Evolutionary conservation across 1,140 invertebrate species (phyloP), one percentile per base, ranked within the genome.

Genomic region (Atta texana): DNA sequence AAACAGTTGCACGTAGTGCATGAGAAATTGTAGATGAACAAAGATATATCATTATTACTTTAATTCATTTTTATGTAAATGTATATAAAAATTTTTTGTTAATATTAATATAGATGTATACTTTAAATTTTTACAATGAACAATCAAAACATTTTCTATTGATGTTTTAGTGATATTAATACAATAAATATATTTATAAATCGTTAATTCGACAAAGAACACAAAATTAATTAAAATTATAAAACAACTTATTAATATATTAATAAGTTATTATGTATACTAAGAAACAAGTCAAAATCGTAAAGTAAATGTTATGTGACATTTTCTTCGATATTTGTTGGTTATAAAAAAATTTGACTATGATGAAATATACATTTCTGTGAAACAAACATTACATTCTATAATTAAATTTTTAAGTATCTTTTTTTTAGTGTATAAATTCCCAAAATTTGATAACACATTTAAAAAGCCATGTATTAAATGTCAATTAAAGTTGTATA

Each of bases 11-110:
- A 44, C 39, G 0, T 10, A 3, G 39, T 39, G 16, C 1, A 63
- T 1, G 4, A 63, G 14, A 49, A 28, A 77, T 1, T 6, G 8
- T 18, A 59, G 16, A 12, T 34, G 10, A 24, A 21, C 34, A 76
- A 77, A 76, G 3, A 0, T 10, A 0, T 10, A n/a, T 5, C 8
- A 63, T 63, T 44, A 63, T 77, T 63, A 51, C 3, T 51, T 75
- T 39, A 76, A 63, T 63, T 77, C 8, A 61, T 21, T 68, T 44
- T 49, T 68, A 14, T 61, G 18, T 44, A 57, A 24, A 44, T 44
- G 39, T 44, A 12, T 44, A 44, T 44, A 44, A 34, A 34, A 34
- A 34, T 34, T 1, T 44, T 44, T 44, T 44, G 10, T 44, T 44
- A 44, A 16, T 51, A 16, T 51, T 51, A 0, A 57, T 63, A 44